A percentile compares a stretch with the other conserved stretches of the same genome.
These are phyloP conservation scores for Orchestia grillus DNA, from an alignment of 1,140 invertebrate species.

Conservation along the genomic window DNA sequence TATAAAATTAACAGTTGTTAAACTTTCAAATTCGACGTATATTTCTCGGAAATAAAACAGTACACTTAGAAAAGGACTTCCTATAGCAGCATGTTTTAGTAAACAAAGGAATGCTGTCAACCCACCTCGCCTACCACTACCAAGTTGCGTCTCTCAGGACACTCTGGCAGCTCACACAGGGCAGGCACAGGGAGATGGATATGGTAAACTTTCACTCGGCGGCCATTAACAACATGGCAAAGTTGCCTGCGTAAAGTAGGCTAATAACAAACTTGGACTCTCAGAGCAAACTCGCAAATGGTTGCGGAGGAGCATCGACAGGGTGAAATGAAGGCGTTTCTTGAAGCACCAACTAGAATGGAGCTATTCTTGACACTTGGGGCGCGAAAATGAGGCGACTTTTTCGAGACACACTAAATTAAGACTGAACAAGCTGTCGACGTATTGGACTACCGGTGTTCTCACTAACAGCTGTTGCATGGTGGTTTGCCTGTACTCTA, in stretches of 20 bases:
- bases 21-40: neutral
- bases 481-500: no score
- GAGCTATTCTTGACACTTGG: neutral
- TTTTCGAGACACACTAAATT: no score
- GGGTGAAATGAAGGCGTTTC: neutral
- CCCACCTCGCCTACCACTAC: neutral
- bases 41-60: neutral
- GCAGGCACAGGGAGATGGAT: neutral
- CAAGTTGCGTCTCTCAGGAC: neutral
- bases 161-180: neutral
- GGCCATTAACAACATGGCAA: conserved; percentile 13
- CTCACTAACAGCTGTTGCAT: no score
- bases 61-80: neutral
- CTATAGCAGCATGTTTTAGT: neutral
- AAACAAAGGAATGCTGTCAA: neutral
- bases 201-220: neutral
- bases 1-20: neutral
- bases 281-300: neutral
- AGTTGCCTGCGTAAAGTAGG: neutral
- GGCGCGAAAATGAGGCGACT: neutral
- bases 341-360: neutral
- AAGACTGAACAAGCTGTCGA: no score
- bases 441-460: no score
- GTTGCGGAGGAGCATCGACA: neutral
- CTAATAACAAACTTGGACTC: neutral